A percentile compares a stretch with the other conserved stretches of the same genome.
Conservation (phyloP, 2,113 vertebrate species). For the Bucco capensis region DNA sequence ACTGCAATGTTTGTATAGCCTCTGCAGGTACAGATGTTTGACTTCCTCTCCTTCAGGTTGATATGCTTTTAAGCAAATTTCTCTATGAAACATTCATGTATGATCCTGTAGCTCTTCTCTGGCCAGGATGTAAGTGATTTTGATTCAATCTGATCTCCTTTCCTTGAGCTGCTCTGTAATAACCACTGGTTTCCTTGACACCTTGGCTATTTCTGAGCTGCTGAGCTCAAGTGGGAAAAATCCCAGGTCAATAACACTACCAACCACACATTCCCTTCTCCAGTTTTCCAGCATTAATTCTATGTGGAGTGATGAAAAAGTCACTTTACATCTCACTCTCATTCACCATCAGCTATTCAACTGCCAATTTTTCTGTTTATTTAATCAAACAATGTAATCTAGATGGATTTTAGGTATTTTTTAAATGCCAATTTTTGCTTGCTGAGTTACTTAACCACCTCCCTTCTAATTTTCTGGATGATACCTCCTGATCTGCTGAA, state of each 20-base stretch:
- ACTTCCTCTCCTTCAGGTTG: background rate
- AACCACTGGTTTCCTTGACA: background rate
- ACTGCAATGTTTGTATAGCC: background rate
- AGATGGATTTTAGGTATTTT: background rate
- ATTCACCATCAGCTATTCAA: background rate
- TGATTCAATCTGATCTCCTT: background rate
- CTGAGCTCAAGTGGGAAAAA: background rate
- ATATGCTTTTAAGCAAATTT: constrained; percentile 5
- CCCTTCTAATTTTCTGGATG: background rate
- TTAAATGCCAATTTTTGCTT: background rate
- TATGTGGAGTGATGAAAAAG: background rate
- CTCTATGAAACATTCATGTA: background rate
- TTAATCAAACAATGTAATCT: background rate
- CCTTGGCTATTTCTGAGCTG: background rate
- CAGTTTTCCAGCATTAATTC: background rate
- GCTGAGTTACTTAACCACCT: background rate
- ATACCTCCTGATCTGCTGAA: background rate
- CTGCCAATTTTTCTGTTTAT: background rate
- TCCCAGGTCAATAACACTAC: background rate
- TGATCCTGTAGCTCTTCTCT: background rate
- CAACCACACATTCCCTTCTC: background rate
- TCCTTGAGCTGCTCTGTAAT: background rate
- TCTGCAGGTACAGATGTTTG: background rate
- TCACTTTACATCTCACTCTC: no score
- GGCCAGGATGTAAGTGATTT: background rate